These are phyloP conservation scores for Trichomycterus rosablanca DNA, from an alignment of 2,113 vertebrate species.

Conservation along the genomic window DNA sequence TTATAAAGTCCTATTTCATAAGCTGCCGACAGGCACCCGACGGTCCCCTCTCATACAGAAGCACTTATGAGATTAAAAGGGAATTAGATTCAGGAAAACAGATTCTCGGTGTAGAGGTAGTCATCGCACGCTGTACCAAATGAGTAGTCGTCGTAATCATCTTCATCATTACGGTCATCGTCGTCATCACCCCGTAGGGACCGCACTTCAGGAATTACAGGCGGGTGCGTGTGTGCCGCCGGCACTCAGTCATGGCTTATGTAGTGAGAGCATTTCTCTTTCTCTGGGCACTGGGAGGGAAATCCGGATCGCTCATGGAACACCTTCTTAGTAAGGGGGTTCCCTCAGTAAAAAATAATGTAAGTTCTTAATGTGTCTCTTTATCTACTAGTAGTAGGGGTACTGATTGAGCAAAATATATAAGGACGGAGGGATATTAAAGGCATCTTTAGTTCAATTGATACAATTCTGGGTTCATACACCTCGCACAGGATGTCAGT, in stretches of 20 bases:
- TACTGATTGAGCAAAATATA: too few relatives aligned
- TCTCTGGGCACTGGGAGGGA: slow-evolving; percentile 30
- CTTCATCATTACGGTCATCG: slow-evolving; percentile 44
- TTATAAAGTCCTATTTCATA: slow-evolving; percentile 50
- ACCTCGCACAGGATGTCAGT: too few relatives aligned
- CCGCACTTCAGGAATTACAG: slow-evolving; percentile 46
- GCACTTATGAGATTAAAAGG: slow-evolving; percentile 68
- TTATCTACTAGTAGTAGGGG: too few relatives aligned
- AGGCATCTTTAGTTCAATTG: too few relatives aligned
- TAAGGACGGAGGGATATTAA: too few relatives aligned
- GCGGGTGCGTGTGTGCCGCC: slow-evolving; percentile 35
- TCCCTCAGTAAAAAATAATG: slow-evolving; percentile 39
- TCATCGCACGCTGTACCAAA: slow-evolving; percentile 37
- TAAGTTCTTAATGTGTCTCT: too few relatives aligned
- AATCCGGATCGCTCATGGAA: slow-evolving; percentile 34
- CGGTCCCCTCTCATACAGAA: slow-evolving; percentile 48
- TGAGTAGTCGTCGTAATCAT: slow-evolving; percentile 43
- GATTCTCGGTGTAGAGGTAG: slow-evolving; percentile 47
- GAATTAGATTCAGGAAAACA: slow-evolving; percentile 62
- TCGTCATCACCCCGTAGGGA: slow-evolving; percentile 45
- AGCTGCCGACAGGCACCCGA: slow-evolving; percentile 36
- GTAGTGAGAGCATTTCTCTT: slow-evolving; percentile 31
- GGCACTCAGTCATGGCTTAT: slow-evolving; percentile 40
- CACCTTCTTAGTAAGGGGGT: slow-evolving; percentile 14
- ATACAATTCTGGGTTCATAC: too few relatives aligned